Conservation (phyloP, 2,113 vertebrate genomes). For the Menidia beryllina region DNA sequence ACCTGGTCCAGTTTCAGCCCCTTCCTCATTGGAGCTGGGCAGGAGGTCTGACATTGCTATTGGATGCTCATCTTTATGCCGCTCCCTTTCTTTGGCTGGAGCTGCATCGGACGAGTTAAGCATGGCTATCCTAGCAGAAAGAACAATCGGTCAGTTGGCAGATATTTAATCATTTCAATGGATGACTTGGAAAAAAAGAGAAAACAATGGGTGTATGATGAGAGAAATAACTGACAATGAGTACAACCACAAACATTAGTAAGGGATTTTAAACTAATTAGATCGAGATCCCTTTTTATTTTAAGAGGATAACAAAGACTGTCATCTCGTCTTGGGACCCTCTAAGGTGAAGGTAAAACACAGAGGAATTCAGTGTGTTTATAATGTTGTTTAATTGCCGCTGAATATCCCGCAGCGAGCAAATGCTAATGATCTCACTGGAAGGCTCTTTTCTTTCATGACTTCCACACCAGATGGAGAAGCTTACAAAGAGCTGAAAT, state of each 20-base stretch:
- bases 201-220: not conserved
- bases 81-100: constrained; percentile 51
- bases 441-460: constrained; percentile 54
- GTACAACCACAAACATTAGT: not conserved
- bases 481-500: constrained; percentile 33
- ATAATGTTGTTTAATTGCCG: constrained; percentile 33
- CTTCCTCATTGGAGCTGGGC: constrained; percentile 42
- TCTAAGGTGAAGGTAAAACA: constrained; percentile 18
- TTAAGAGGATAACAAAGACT: constrained; percentile 9
- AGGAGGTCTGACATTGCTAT: constrained; percentile 61
- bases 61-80: constrained; percentile 41
- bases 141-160: constrained; percentile 14
- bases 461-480: constrained; percentile 53
- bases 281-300: constrained; percentile 3
- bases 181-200: not conserved
- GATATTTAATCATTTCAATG: not conserved
- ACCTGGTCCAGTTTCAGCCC: constrained; percentile 28
- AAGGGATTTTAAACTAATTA: constrained; percentile 11
- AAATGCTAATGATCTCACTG: constrained; percentile 43
- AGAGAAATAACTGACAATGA: not conserved
- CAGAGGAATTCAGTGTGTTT: constrained; percentile 11
- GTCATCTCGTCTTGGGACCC: not conserved
- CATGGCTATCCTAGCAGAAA: constrained; percentile 56
- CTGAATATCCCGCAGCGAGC: constrained; percentile 27
- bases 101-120: constrained; percentile 52